Evolutionary conservation across 1,140 invertebrate species (phyloP).

Genomic region (Phthorimaea operculella): DNA sequence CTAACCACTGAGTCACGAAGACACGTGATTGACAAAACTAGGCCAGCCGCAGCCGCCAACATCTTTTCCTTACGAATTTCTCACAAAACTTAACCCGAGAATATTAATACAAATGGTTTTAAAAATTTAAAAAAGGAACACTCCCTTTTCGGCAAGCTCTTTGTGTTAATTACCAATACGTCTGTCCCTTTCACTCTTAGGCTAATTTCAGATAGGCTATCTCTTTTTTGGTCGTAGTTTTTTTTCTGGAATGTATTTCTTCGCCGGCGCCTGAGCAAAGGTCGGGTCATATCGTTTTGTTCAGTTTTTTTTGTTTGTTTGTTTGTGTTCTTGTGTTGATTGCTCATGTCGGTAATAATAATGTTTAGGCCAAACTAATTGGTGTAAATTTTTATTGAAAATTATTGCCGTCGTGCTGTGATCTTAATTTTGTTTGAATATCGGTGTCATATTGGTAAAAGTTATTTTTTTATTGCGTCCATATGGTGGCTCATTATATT

Average conservation of each 20-base stretch:
- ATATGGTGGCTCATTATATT: too few species aligned
- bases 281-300: conserved; percentile 53
- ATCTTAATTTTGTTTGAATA: too few species aligned
- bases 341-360: conserved; percentile 51
- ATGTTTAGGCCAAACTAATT: conserved; percentile 56
- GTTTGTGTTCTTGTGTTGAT: conserved; percentile 48
- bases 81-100: too few species aligned
- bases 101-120: too few species aligned
- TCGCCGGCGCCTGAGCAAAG: conserved; percentile 36
- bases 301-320: conserved; percentile 27
- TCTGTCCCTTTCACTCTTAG: conserved; percentile 25
- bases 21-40: too few species aligned
- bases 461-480: too few species aligned
- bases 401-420: conserved; percentile 27
- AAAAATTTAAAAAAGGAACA: conserved; percentile 16
- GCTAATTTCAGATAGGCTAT: conserved; percentile 15
- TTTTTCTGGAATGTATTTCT: too few species aligned
- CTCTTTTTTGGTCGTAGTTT: conserved; percentile 15
- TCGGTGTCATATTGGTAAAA: too few species aligned
- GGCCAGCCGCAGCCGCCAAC: too few species aligned
- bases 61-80: too few species aligned
- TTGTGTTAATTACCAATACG: conserved; percentile 52
- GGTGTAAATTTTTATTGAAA: conserved; percentile 63
- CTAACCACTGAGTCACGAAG: too few species aligned
- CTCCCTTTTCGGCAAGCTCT: conserved; percentile 54